Conservation (phyloP, 2,888 invertebrate species). For the Eilema sororculum region DNA sequence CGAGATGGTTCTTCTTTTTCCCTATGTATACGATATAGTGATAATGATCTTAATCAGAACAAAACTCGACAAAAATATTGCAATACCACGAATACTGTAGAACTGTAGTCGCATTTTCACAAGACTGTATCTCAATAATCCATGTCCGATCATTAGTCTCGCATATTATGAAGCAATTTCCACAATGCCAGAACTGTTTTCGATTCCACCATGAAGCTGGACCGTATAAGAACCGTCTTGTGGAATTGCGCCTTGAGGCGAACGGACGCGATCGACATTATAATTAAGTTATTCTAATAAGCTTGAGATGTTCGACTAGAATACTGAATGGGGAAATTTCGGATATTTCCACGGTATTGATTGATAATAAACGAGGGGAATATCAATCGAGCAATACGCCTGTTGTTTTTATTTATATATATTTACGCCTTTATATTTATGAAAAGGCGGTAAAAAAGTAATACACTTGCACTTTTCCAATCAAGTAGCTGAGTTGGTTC, state of each 20-base stretch:
- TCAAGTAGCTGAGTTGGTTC: too few relatives aligned
- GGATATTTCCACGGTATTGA: not conserved
- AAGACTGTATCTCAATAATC: too few relatives aligned
- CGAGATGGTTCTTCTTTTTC: too few relatives aligned
- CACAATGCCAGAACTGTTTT: not conserved
- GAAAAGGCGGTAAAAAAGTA: too few relatives aligned
- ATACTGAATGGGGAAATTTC: constrained; percentile 2
- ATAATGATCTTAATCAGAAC: too few relatives aligned
- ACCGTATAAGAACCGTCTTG: not conserved
- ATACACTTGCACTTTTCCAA: not conserved
- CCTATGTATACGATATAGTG: too few relatives aligned
- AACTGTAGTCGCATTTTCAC: too few relatives aligned
- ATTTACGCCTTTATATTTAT: not conserved
- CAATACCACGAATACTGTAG: too few relatives aligned
- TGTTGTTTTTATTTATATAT: not conserved
- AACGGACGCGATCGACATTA: constrained; percentile 6
- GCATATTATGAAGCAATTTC: not conserved
- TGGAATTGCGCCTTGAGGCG: not conserved
- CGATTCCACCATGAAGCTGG: too few relatives aligned
- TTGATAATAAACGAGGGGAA: not conserved
- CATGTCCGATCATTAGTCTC: not conserved
- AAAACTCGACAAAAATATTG: not conserved
- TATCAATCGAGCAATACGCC: not conserved
- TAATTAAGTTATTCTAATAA: constrained; percentile 9
- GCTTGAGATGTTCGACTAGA: not conserved